A percentile compares a stretch with the other conserved stretches of the same genome.
Conservation (phyloP, 1,140 invertebrate species). For the Propsilocerus akamusi region DNA sequence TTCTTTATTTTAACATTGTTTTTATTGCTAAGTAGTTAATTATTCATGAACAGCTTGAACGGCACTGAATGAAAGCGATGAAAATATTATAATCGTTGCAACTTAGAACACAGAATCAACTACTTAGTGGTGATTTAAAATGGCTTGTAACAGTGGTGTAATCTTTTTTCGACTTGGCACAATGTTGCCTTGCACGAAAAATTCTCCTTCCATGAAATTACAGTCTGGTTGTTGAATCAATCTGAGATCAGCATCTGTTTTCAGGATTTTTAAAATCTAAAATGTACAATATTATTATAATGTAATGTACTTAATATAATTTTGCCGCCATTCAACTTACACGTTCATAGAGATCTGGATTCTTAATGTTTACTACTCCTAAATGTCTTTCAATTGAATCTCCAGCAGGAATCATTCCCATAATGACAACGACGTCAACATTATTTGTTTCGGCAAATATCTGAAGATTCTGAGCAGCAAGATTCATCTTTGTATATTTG, state of each 20-base stretch:
- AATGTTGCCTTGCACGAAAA: slow-evolving; percentile 31
- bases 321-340: too few species aligned
- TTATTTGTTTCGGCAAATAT: slow-evolving; percentile 25
- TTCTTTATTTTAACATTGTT: too few species aligned
- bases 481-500: slow-evolving; percentile 27
- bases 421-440: slow-evolving; percentile 24
- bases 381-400: slow-evolving; percentile 27
- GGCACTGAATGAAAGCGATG: too few species aligned
- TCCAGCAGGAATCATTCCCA: slow-evolving; percentile 29
- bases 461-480: slow-evolving; percentile 23
- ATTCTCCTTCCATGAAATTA: slow-evolving; percentile 17
- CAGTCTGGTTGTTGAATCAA: slow-evolving; percentile 10
- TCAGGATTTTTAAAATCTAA: slow-evolving; percentile 12
- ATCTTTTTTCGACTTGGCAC: slow-evolving; percentile 39
- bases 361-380: slow-evolving; percentile 24
- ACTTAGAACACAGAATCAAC: too few species aligned
- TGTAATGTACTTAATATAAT: too few species aligned
- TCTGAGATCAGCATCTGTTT: slow-evolving; percentile 9
- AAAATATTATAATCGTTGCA: too few species aligned
- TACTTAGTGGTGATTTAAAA: too few species aligned
- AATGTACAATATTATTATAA: too few species aligned
- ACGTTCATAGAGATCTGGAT: slow-evolving; percentile 9
- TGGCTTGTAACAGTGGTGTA: too few species aligned
- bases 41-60: too few species aligned
- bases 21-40: too few species aligned